Conservation (phyloP, 2,797 vertebrate species). For the Trachops cirrhosus region DNA sequence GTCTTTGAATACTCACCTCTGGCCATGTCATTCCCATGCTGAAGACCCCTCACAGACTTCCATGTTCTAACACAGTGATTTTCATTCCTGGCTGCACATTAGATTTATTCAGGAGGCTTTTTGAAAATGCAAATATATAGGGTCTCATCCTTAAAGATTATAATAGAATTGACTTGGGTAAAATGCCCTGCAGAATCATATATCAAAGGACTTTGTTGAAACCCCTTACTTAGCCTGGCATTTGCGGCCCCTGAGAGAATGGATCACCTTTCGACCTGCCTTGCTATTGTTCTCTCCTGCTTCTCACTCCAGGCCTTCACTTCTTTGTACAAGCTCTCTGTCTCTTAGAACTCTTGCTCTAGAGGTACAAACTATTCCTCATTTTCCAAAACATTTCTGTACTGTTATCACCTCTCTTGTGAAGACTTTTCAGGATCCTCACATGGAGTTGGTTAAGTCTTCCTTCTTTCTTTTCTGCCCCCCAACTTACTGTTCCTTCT, state of each 20-base stretch:
- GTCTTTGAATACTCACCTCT: background rate
- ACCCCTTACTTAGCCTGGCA: background rate
- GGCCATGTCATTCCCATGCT: background rate
- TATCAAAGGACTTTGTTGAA: background rate
- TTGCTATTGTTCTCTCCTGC: fast-evolving
- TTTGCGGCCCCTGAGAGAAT: fast-evolving
- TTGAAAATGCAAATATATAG: background rate
- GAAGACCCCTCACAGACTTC: background rate
- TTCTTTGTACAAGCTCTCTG: background rate
- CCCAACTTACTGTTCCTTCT: background rate
- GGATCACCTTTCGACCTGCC: background rate
- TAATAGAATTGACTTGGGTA: background rate
- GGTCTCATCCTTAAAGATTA: background rate
- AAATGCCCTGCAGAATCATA: background rate
- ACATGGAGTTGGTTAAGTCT: background rate
- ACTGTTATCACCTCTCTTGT: background rate
- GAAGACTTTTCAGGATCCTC: background rate
- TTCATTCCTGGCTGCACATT: background rate
- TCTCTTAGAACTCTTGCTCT: background rate
- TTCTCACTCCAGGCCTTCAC: background rate
- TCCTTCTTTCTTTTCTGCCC: background rate
- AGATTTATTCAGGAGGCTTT: background rate
- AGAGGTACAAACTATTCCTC: background rate
- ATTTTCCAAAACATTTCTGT: background rate
- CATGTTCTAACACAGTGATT: background rate